phyloP scores from a whole-genome alignment of 2,113 vertebrate genomes.

The Spea bombifrons region DNA sequence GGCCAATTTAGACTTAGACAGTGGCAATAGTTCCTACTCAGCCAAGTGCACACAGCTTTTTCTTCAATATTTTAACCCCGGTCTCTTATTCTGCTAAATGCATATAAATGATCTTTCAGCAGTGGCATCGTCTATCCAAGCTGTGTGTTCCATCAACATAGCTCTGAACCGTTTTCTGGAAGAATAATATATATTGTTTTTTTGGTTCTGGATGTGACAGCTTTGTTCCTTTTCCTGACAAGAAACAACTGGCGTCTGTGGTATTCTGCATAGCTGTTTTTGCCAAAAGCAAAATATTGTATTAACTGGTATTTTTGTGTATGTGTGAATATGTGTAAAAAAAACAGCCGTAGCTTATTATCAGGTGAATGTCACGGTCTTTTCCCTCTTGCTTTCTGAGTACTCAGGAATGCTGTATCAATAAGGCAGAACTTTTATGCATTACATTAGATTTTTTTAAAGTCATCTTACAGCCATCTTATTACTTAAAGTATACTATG shows the following conservation, averaged over 20 bases:
- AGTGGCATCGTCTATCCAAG: not conserved
- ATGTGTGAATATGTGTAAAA: too few relatives aligned
- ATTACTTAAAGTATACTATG: too few relatives aligned
- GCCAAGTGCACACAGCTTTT: too few relatives aligned
- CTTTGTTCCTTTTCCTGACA: constrained; percentile 17
- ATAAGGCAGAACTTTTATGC: too few relatives aligned
- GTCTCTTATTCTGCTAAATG: not conserved
- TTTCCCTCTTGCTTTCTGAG: too few relatives aligned
- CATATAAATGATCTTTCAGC: not conserved
- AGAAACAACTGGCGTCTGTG: constrained; percentile 25
- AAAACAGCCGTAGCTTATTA: too few relatives aligned
- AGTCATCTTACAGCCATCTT: too few relatives aligned
- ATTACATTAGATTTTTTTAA: too few relatives aligned
- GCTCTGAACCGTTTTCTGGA: constrained; percentile 10
- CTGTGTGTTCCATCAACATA: not conserved
- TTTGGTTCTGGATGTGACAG: constrained; percentile 8
- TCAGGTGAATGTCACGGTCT: too few relatives aligned
- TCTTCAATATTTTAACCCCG: not conserved
- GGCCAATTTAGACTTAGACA: too few relatives aligned
- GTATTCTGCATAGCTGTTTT: constrained; percentile 6
- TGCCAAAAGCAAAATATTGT: constrained; percentile 1
- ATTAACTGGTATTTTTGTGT: not conserved
- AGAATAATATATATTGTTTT: not conserved
- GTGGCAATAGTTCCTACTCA: too few relatives aligned
- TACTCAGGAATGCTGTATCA: too few relatives aligned